Percentiles rank a stretch among this genome's conserved stretches.
Evolutionary conservation across 1,140 invertebrate genomes (phyloP).

Genomic region (Tetramorium parvispinum): DNA sequence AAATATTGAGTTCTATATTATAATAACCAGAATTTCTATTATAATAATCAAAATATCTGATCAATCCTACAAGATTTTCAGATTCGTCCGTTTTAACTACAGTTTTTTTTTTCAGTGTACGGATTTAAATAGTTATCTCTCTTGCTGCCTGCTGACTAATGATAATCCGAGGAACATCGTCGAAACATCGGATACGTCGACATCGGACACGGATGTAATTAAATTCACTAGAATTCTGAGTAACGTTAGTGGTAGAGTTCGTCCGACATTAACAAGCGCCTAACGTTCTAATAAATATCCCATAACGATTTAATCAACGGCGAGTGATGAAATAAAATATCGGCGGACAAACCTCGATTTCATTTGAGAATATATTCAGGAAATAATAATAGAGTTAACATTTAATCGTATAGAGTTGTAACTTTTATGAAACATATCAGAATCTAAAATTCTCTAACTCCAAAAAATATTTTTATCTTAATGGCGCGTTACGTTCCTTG

Average conservation of each 20-base stretch:
- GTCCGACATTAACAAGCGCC: neutral
- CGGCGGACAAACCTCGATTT: neutral
- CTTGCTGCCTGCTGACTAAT: constrained; percentile 9
- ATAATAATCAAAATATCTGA: too few relatives aligned
- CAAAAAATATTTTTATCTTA: neutral
- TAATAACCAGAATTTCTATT: too few relatives aligned
- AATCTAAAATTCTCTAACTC: neutral
- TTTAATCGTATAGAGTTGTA: neutral
- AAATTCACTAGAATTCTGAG: constrained; percentile 21
- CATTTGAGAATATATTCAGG: neutral
- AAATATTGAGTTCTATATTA: too few relatives aligned
- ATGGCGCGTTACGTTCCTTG: neutral
- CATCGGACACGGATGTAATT: neutral
- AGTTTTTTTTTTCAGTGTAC: too few relatives aligned
- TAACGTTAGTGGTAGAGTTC: neutral
- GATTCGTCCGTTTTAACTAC: too few relatives aligned
- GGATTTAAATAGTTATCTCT: constrained; percentile 29
- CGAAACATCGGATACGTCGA: neutral
- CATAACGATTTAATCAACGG: neutral
- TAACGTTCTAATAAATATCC: constrained; percentile 31
- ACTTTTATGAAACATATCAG: neutral
- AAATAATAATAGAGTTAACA: neutral
- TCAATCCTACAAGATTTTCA: too few relatives aligned
- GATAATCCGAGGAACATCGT: neutral
- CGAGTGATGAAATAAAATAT: constrained; percentile 3